These are phyloP conservation scores for Macrobrachium rosenbergii DNA, from an alignment of 1,140 invertebrate genomes.

Conservation along the genomic window DNA sequence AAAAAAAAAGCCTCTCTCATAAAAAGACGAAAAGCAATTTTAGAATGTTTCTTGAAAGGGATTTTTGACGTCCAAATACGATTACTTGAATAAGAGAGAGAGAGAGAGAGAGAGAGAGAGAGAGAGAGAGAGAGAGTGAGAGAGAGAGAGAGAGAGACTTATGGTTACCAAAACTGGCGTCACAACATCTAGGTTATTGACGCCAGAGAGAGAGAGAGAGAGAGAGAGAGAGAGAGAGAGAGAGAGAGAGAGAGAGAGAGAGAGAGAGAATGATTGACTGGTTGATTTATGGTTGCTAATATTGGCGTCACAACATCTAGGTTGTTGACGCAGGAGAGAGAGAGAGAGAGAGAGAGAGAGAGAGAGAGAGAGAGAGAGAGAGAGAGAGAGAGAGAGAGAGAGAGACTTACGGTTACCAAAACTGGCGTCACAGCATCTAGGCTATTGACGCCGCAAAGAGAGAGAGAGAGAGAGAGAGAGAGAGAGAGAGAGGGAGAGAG, in stretches of 20 bases:
- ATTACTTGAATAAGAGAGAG: too few species aligned
- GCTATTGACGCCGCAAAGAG: not conserved
- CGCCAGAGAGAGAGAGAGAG: too few species aligned
- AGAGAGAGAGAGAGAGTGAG: not conserved
- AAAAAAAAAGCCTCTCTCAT: too few species aligned
- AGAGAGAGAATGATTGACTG: too few species aligned
- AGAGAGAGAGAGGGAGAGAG: not conserved
- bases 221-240: too few species aligned
- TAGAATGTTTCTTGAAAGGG: too few species aligned
- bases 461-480: not conserved
- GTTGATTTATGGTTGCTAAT: too few species aligned
- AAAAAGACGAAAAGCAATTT: too few species aligned
- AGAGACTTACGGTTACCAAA: too few species aligned
- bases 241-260: not conserved
- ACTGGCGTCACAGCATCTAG: not conserved
- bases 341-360: not conserved
- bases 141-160: constrained; percentile 7
- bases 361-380: constrained; percentile 8
- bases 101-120: not conserved
- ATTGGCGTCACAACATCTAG: not conserved
- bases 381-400: not conserved
- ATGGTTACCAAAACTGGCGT: not conserved
- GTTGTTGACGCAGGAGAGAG: not conserved
- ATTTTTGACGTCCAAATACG: not conserved
- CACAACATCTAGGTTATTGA: too few species aligned